phyloP scores from a whole-genome alignment of 2,113 vertebrate genomes.

The Muntiacus muntjak region DNA sequence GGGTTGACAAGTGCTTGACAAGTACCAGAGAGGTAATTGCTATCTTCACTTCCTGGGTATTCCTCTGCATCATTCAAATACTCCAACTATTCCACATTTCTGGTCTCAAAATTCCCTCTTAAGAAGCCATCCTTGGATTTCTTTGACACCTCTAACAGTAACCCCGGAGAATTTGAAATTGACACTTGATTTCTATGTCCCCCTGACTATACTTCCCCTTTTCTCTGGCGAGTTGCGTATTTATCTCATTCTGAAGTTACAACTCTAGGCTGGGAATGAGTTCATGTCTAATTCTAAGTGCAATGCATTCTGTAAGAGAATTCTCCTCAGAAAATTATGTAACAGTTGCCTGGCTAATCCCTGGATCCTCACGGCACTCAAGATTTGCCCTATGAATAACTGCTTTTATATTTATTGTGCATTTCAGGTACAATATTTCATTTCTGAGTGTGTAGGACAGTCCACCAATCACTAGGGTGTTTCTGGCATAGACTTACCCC shows the following conservation, averaged over 20 bases:
- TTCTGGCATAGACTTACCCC: conserved; percentile 26
- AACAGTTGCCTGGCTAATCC: not conserved
- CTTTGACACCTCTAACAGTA: not conserved
- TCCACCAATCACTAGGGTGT: conserved; percentile 36
- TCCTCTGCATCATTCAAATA: not conserved
- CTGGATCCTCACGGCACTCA: not conserved
- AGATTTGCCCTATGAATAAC: not conserved
- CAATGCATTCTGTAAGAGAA: not conserved
- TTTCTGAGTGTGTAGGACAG: not conserved
- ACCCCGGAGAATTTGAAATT: not conserved
- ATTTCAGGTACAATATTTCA: not conserved
- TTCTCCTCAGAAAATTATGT: not conserved
- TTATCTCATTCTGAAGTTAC: not conserved
- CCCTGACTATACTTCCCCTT: not conserved
- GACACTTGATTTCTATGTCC: not conserved
- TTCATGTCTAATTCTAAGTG: not conserved
- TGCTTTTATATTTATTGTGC: not conserved
- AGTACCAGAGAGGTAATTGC: not conserved
- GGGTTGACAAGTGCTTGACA: not conserved
- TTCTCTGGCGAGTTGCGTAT: not conserved
- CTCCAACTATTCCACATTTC: not conserved
- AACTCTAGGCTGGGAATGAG: accelerated
- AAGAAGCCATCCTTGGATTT: not conserved
- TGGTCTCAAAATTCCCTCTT: not conserved
- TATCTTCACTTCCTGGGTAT: not conserved